A percentile compares a stretch with the other conserved stretches of the same genome.
Conservation (phyloP, 2,113 vertebrate genomes). For the Porphyrio hochstetteri region DNA sequence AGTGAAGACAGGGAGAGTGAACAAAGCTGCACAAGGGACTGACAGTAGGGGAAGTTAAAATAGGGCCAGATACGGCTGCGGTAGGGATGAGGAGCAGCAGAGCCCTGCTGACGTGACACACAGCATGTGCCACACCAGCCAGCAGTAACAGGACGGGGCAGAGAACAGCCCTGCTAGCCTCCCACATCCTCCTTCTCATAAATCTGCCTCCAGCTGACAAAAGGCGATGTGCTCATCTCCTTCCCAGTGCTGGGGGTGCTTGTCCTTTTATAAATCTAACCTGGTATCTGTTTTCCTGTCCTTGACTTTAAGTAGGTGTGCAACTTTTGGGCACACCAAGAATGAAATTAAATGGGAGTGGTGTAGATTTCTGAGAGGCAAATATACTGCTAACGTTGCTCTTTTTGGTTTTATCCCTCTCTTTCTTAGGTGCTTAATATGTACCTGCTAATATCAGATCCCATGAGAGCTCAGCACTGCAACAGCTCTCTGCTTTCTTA, state of each 20-base stretch:
- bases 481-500: background rate
- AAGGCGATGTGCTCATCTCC: background rate
- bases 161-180: background rate
- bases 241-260: background rate
- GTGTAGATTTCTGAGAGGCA: background rate
- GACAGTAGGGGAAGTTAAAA: background rate
- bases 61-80: rapidly evolving
- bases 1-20: background rate
- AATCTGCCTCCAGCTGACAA: background rate
- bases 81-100: background rate
- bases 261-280: background rate
- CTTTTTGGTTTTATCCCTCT: background rate
- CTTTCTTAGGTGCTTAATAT: background rate
- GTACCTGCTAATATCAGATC: background rate
- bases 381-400: background rate
- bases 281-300: background rate
- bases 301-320: background rate
- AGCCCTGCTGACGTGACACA: background rate
- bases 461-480: background rate
- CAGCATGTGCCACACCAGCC: rapidly evolving
- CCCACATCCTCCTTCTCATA: background rate
- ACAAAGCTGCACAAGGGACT: background rate
- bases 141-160: rapidly evolving
- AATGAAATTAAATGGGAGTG: background rate
- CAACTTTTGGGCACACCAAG: background rate